Evolutionary conservation across 2,888 invertebrate genomes (phyloP), one percentile per base, ranked within the genome.

Genomic region (Polymixis lichenea): DNA sequence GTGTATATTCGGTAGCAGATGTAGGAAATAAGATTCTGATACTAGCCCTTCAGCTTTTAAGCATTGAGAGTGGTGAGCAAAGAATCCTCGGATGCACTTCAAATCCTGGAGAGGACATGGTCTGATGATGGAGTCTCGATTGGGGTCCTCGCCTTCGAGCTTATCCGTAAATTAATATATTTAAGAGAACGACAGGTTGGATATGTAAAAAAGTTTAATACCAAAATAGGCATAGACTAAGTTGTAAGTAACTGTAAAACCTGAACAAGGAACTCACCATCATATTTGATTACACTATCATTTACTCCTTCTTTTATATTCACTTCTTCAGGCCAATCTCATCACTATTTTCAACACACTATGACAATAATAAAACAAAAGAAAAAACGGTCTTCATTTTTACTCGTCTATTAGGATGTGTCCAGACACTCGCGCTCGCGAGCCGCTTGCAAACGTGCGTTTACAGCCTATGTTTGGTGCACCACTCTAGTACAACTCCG

Each of bases 11-110:
- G 66, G 66, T 2, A 77, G 55, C 11, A 77, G 15, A 15, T 49
- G 70, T 67, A 28, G 77, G 66, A 19, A 78, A 56, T 73, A 78
- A 2, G 89, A 88, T n/a, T 89, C 88, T 17, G 87, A 87, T 1
- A 72, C 71, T 6, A 82, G 83, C 7, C 85, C 86, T 38, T 84
- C 46, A 73, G 75, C 64, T 0, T 79, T 51, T 11, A 58, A 79
- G 58, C 90, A 90, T n/a, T 84, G 80, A 0, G 83, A 81, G 32
- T 86, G 83, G 9, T 81, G 19, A 0, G 82, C 66, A 32, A 89
- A 88, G 38, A 82, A 17, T 58, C 49, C 49, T 22, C 89, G 74
- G 22, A 90, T 87, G 74, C 89, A 90, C 28, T 88, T 72, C 56
- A 85, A 61, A 28, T 90, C 88, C 19, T 83, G 77, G 6, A 68